These are phyloP conservation scores for Junco hyemalis DNA, from an alignment of 2,113 vertebrate species.

Conservation along the genomic window DNA sequence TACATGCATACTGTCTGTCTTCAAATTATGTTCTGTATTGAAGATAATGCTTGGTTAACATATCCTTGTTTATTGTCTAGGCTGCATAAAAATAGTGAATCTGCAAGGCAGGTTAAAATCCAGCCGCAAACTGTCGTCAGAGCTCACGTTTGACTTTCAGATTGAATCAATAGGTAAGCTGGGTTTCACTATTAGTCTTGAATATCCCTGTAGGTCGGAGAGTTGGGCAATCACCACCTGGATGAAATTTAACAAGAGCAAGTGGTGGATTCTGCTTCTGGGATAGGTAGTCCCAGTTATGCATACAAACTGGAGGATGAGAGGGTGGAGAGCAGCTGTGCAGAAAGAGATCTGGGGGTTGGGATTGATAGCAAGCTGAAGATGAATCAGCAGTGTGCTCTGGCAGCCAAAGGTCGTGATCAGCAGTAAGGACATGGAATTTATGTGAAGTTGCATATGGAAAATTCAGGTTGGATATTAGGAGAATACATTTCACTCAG, in stretches of 20 bases:
- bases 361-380: not conserved
- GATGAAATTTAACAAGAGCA: not conserved
- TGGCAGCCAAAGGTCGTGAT: not conserved
- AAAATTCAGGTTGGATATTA: not conserved
- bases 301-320: accelerated
- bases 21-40: not conserved
- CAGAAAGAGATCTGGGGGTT: not conserved
- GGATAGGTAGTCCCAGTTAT: not conserved
- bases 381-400: not conserved
- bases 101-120: slow-evolving; percentile 96
- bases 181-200: not conserved
- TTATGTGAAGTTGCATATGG: not conserved
- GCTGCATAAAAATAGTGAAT: slow-evolving; percentile 98
- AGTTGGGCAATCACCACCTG: not conserved
- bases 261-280: not conserved
- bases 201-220: not conserved
- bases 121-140: slow-evolving; percentile 92
- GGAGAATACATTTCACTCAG: not conserved
- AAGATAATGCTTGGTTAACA: not conserved
- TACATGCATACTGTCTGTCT: not conserved
- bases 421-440: not conserved
- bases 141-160: slow-evolving; percentile 97
- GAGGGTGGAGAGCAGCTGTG: not conserved
- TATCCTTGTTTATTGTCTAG: slow-evolving; percentile 67
- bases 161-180: slow-evolving; percentile 93